Base-by-base conservation (phyloP, 2,888 invertebrate genomes). In the Fragum fragum region DNA sequence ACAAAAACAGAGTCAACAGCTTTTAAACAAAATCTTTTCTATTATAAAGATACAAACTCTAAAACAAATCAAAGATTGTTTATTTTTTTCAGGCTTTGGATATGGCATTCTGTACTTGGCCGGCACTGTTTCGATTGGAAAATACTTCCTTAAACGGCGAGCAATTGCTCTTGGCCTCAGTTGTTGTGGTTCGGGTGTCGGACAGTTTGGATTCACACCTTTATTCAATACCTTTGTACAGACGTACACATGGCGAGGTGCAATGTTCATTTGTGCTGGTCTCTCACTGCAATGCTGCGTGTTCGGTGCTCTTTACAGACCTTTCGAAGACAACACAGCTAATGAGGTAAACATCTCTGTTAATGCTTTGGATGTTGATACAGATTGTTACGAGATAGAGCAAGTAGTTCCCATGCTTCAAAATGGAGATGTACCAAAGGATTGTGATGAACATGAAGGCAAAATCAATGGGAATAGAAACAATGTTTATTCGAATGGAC, bases 141-240 rank as follows among this genome's bases (percentile, higher is more conserved):
- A 52, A 29, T 82, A 82, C 47, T 82, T 82, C 36, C 26, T 53
- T 39, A 72, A 32, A 23, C 70, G 71, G 16, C 82, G 82, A 61
- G 76, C 78, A n/a, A 42, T 75, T 18, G 82, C 82, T 7, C 28
- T 82, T 7, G 82, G 82, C 0, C 72, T 82, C 9, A 61, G 72
- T 2, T 39, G 57, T 21, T 82, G 78, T 61, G 82, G 82, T 7
- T 61, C 75, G 32, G 82, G 82, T 32, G 73, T 82, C 0, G 82
- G 82, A 29, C 57, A 72, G 16, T 79, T 82, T 42, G 70, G 59
- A 11, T 72, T 82, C 6, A 36, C 63, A 18, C 82, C 82, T 1
- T 36, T 82, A 14, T 39, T 79, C 5, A 74, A 59, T 21, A n/a
- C 53, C 5, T 66, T 75, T 2, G 18, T 79, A n/a, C 73, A 68